These are phyloP conservation scores for Muschampia plurimacula DNA, from an alignment of 2,888 invertebrate genomes.

Conservation along the genomic window DNA sequence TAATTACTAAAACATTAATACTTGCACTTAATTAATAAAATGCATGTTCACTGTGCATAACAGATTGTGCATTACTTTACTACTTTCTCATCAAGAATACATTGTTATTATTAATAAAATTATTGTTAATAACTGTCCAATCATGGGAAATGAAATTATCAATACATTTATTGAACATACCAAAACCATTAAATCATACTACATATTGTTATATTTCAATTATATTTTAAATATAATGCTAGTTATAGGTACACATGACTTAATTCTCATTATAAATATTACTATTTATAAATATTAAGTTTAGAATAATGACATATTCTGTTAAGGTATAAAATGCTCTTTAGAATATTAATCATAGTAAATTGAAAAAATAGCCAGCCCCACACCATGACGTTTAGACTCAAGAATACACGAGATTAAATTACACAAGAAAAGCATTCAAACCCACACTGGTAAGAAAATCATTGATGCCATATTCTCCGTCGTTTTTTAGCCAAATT, in stretches of 20 bases:
- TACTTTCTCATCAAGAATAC: slow-evolving; percentile 44
- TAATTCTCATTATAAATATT: slow-evolving; percentile 52
- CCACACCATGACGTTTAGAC: slow-evolving; percentile 40
- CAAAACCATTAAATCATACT: slow-evolving; percentile 48
- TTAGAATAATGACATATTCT: slow-evolving; percentile 58
- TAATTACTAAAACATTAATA: slow-evolving; percentile 18
- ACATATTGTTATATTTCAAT: slow-evolving; percentile 41
- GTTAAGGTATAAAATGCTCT: slow-evolving; percentile 59
- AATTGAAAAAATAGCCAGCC: slow-evolving; percentile 51
- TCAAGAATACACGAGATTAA: background rate
- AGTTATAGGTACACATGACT: slow-evolving; percentile 55
- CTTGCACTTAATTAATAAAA: slow-evolving; percentile 29
- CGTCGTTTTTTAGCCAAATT: slow-evolving; percentile 49
- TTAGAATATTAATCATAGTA: slow-evolving; percentile 52
- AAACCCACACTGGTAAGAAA: background rate
- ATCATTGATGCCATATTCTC: background rate
- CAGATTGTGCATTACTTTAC: slow-evolving; percentile 65
- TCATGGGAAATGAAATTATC: slow-evolving; percentile 4
- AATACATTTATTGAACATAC: slow-evolving; percentile 2
- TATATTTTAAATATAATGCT: slow-evolving; percentile 49
- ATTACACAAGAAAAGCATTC: background rate
- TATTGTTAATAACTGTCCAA: slow-evolving; percentile 1
- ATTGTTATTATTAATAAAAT: slow-evolving; percentile 7
- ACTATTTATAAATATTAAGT: slow-evolving; percentile 45
- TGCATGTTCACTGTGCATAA: slow-evolving; percentile 58